Evolutionary conservation across 2,113 vertebrate genomes (phyloP), one percentile per base, ranked within the genome.

Genomic region (Australoheros scitulus): DNA sequence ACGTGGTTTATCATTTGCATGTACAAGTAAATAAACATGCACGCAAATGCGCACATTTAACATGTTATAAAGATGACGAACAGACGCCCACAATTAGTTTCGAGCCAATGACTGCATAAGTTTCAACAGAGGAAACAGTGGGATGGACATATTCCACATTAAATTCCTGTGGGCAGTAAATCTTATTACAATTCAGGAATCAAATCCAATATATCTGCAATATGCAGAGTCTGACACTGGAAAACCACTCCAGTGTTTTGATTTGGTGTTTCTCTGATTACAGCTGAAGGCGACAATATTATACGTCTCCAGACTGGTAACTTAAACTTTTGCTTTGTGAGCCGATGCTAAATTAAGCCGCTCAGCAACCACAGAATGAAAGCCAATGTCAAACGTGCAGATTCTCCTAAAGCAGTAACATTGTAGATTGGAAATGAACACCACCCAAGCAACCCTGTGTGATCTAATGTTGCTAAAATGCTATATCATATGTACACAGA

Each of bases 141-240:
- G 80, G 57, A 83, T 47, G 82, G 77, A 81, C 65, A 87, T 82
- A 84, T 83, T 88, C 87, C 63, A 90, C 70, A 84, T 84, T 38
- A 29, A 8, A 87, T 47, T 85, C 50, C 63, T 61, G 26, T 79
- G 52, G 77, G 77, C 11, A 24, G 57, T 68, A 78, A 79, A 88
- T 92, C 17, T 38, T 76, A 85, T 91, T 90, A 83, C 64, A 72
- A 87, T 83, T 77, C 76, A 85, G 10, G 50, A 76, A 64, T 50
- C 26, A 81, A 80, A 90, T 88, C 58, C 43, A 81, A 89, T 81
- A 82, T 47, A 59, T 76, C 22, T 57, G 75, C 61, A 80, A 82
- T 77, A 38, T 85, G 76, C 59, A 81, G 79, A 26, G 72, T 83
- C 57, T 85, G 83, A 83, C 52, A 65, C 8, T 60, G 34, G 63